phyloP scores from a whole-genome alignment of 2,888 invertebrate genomes.

The Anarsia innoxiella region DNA sequence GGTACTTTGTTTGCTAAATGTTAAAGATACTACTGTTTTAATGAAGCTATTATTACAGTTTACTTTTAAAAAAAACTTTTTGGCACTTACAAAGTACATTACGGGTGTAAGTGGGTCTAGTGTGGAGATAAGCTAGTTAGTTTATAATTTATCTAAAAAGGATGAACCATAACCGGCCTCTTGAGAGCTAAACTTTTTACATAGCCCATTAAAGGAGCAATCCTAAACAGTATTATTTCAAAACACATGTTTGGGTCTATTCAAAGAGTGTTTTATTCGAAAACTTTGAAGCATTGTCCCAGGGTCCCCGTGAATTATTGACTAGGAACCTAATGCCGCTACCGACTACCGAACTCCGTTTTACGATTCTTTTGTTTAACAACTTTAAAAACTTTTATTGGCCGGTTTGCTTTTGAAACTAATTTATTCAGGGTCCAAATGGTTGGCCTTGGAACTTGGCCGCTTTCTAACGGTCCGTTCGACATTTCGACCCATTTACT shows the following conservation, averaged over 20 bases:
- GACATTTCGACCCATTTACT: slow-evolving; percentile 44
- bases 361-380: slow-evolving; percentile 73
- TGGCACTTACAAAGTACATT: too few species aligned
- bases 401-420: slow-evolving; percentile 64
- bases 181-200: slow-evolving; percentile 9
- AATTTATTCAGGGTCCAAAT: slow-evolving; percentile 67
- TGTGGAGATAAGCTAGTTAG: too few species aligned
- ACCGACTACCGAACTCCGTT: slow-evolving; percentile 65
- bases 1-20: too few species aligned
- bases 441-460: slow-evolving; percentile 55
- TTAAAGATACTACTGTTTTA: too few species aligned
- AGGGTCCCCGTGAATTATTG: slow-evolving; percentile 65
- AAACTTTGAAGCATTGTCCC: slow-evolving; percentile 51
- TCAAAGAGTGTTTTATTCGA: slow-evolving; percentile 61
- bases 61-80: too few species aligned
- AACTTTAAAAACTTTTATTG: slow-evolving; percentile 62
- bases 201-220: slow-evolving; percentile 14
- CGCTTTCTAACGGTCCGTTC: slow-evolving; percentile 44
- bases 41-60: too few species aligned
- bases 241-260: slow-evolving; percentile 60
- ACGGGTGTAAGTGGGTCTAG: too few species aligned
- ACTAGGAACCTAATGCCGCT: slow-evolving; percentile 51
- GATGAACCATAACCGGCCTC: too few species aligned
- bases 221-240: slow-evolving; percentile 11
- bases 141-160: too few species aligned